phyloP scores from a whole-genome alignment of 1,140 invertebrate species.

The Ladona fulva region DNA sequence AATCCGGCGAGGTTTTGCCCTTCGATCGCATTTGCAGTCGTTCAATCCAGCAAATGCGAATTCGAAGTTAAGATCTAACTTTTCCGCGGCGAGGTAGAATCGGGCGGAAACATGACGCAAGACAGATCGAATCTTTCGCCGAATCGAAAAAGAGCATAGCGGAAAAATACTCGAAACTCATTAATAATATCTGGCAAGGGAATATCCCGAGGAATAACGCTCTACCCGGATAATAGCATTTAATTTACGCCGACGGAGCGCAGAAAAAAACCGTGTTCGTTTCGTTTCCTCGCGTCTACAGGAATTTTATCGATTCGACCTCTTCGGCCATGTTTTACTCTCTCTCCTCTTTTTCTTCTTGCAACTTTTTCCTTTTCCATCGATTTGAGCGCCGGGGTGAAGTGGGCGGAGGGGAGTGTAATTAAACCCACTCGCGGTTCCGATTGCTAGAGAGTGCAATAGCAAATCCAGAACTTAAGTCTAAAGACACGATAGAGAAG shows the following conservation, averaged over 20 bases:
- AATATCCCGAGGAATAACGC: background rate
- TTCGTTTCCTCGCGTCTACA: background rate
- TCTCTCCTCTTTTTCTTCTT: background rate
- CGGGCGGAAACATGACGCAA: background rate
- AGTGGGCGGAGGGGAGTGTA: background rate
- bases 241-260: background rate
- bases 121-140: background rate
- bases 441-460: too few relatives aligned
- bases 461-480: too few relatives aligned
- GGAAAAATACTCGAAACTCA: background rate
- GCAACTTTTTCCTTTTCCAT: background rate
- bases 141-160: background rate
- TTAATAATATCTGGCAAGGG: background rate
- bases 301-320: slow-evolving; percentile 4
- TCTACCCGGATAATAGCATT: background rate
- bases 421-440: background rate
- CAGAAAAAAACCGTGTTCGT: background rate
- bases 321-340: background rate
- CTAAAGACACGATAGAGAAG: too few relatives aligned
- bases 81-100: background rate
- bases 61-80: background rate
- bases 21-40: too few relatives aligned
- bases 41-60: background rate
- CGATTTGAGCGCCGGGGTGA: background rate
- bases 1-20: too few relatives aligned